Evolutionary conservation across 2,113 vertebrate species (phyloP).

Genomic region (Bujurquina vittata): DNA sequence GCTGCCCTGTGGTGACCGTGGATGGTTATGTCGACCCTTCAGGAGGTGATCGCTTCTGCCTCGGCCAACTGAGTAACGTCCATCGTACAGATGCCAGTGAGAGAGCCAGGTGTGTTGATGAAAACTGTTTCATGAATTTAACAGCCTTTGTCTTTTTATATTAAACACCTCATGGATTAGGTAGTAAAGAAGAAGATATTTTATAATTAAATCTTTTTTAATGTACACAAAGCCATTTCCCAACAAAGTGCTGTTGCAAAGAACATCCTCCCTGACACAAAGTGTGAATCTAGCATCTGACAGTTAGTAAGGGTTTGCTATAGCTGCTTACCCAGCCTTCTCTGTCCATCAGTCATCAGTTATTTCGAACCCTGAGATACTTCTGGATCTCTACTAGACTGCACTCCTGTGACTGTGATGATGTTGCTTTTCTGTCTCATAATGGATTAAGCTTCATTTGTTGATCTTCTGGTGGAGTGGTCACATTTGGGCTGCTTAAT

Average conservation of each 20-base stretch:
- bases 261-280: background rate
- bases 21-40: conserved; percentile 85
- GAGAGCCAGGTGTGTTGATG: conserved; percentile 76
- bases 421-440: too few species aligned
- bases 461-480: too few species aligned
- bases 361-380: too few species aligned
- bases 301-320: background rate
- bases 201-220: too few species aligned
- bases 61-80: conserved; percentile 84
- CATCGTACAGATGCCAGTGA: conserved; percentile 81
- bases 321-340: background rate
- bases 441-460: too few species aligned
- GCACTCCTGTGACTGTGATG: too few species aligned
- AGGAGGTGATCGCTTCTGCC: conserved; percentile 81
- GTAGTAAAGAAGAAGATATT: too few species aligned
- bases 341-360: too few species aligned
- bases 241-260: background rate
- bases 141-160: background rate
- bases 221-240: too few species aligned
- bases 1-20: conserved; percentile 81
- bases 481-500: too few species aligned
- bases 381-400: too few species aligned
- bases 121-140: background rate
- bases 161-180: too few species aligned
- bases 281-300: background rate